phyloP scores from a whole-genome alignment of 2,888 invertebrate species.

The Acanthosepion esculentum region DNA sequence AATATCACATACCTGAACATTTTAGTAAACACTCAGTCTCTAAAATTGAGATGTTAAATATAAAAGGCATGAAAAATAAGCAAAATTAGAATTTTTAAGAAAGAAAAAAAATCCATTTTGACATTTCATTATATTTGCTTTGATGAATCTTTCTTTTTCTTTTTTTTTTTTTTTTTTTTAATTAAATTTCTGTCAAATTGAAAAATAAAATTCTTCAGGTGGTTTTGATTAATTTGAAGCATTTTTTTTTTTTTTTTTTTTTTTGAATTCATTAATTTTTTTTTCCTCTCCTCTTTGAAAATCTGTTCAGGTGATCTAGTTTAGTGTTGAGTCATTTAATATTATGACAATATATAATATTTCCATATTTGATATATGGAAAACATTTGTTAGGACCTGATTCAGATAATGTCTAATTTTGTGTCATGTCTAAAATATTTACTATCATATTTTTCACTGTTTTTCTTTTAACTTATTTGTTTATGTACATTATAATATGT shows the following conservation, averaged over 20 bases:
- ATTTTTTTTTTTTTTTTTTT: not conserved
- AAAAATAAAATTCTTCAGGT: slow-evolving; percentile 4
- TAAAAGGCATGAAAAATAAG: not conserved
- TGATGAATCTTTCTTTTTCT: not conserved
- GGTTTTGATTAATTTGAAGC: not conserved
- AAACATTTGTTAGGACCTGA: not conserved
- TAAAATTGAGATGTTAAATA: not conserved
- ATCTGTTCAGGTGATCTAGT: not conserved
- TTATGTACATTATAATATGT: no score
- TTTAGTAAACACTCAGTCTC: not conserved
- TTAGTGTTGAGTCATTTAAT: slow-evolving; percentile 1
- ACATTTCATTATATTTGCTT: slow-evolving; percentile 21
- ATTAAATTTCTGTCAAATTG: slow-evolving; percentile 33
- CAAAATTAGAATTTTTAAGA: not conserved
- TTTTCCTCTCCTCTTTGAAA: not conserved
- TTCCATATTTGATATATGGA: not conserved
- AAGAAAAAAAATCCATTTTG: not conserved
- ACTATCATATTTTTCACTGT: not conserved
- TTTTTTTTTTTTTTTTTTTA: not conserved
- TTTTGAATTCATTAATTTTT: not conserved
- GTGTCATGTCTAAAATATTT: not conserved
- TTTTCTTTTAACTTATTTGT: not conserved
- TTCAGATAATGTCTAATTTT: not conserved
- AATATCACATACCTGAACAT: slow-evolving; percentile 1
- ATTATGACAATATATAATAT: not conserved